These are phyloP conservation scores for Pemphigus obesinymphae DNA, from an alignment of 1,140 invertebrate genomes.

Conservation along the genomic window DNA sequence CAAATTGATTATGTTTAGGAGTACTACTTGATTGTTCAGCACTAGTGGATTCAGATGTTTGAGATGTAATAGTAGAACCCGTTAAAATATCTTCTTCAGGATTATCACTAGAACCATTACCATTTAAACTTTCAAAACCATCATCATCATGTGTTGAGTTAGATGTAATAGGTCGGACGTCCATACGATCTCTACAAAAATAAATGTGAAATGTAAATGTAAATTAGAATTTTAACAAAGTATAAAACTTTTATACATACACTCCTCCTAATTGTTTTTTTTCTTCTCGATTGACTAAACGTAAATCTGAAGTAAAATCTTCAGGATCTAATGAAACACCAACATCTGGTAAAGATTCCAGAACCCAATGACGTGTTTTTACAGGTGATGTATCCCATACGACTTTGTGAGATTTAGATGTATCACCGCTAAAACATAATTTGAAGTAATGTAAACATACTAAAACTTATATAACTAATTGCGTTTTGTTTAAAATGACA, in stretches of 20 bases:
- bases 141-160: constrained; percentile 62
- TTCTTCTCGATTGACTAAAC: constrained; percentile 30
- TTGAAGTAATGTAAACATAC: background rate
- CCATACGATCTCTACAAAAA: constrained; percentile 42
- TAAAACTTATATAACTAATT: too few relatives aligned
- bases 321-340: constrained; percentile 1
- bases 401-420: constrained; percentile 6
- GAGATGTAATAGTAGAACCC: constrained; percentile 19
- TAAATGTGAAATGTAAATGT: background rate
- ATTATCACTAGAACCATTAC: constrained; percentile 71
- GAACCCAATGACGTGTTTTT: constrained; percentile 36
- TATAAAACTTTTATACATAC: constrained; percentile 17
- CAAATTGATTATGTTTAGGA: constrained; percentile 9
- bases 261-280: constrained; percentile 43
- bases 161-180: constrained; percentile 38
- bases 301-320: constrained; percentile 16
- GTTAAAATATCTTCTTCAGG: constrained; percentile 49
- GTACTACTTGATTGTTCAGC: constrained; percentile 38
- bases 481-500: background rate
- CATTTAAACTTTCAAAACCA: constrained; percentile 80
- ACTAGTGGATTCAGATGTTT: constrained; percentile 11
- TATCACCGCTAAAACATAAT: background rate
- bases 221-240: too few relatives aligned
- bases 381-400: constrained; percentile 44
- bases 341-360: background rate